A percentile compares a stretch with the other conserved stretches of the same genome.
phyloP scores from a whole-genome alignment of 2,797 vertebrate genomes.

The Miichthys miiuy region DNA sequence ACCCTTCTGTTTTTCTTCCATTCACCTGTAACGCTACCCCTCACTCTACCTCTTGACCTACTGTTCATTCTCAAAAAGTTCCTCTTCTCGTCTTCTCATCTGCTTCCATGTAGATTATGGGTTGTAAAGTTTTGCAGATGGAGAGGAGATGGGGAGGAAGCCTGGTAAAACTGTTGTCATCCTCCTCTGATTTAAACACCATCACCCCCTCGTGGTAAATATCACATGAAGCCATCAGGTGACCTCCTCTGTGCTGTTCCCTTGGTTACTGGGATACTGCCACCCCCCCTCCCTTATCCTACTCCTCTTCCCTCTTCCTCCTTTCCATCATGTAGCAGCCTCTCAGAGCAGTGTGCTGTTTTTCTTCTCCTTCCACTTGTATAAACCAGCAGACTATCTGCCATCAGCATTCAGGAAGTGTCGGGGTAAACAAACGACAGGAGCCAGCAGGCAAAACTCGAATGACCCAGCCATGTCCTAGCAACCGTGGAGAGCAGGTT shows the following conservation, averaged over 20 bases:
- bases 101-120: slow-evolving; percentile 13
- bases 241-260: slow-evolving; percentile 57
- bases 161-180: slow-evolving; percentile 55
- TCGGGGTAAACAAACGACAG: slow-evolving; percentile 74
- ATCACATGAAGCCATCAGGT: slow-evolving; percentile 70
- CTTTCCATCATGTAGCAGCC: slow-evolving; percentile 38
- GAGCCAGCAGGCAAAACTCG: slow-evolving; percentile 65
- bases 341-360: slow-evolving; percentile 62
- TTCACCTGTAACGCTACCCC: slow-evolving; percentile 36
- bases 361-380: slow-evolving; percentile 64
- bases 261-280: slow-evolving; percentile 57
- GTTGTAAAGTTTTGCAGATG: slow-evolving; percentile 49
- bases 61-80: slow-evolving; percentile 6
- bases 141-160: slow-evolving; percentile 31
- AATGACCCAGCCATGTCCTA: slow-evolving; percentile 62
- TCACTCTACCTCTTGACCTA: slow-evolving; percentile 10
- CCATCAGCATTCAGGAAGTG: slow-evolving; percentile 83
- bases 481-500: slow-evolving; percentile 56
- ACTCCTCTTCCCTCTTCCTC: slow-evolving; percentile 25
- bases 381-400: slow-evolving; percentile 75
- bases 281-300: not conserved
- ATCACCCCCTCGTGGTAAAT: slow-evolving; percentile 63
- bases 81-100: slow-evolving; percentile 12
- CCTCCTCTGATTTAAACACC: slow-evolving; percentile 45
- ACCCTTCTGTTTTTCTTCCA: slow-evolving; percentile 29